Percentiles rank a stretch among this genome's conserved stretches.
These are phyloP conservation scores for Sebastes taczanowskii DNA, from an alignment of 2,797 vertebrate species.

Conservation along the genomic window DNA sequence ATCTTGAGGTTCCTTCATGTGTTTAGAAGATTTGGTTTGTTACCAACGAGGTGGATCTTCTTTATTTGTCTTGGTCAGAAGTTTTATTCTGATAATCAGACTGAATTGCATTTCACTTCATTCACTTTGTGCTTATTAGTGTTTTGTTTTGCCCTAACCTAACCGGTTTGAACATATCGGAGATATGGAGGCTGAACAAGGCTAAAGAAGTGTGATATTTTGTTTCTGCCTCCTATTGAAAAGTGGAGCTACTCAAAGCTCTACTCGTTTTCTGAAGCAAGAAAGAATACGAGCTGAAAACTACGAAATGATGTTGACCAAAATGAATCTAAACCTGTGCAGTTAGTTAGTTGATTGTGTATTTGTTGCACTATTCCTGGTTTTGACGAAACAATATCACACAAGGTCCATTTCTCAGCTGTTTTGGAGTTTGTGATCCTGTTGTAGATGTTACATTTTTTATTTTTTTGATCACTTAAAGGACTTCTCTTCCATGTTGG, in stretches of 20 bases:
- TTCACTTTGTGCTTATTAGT: neutral
- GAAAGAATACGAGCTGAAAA: neutral
- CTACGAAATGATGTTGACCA: neutral
- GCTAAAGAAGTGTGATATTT: too few relatives aligned
- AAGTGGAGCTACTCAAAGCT: too few relatives aligned
- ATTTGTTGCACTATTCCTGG: too few relatives aligned
- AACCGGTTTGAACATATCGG: neutral
- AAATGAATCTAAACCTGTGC: neutral
- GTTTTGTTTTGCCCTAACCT: neutral
- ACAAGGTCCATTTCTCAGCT: neutral
- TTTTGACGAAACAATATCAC: too few relatives aligned
- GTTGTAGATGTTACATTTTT: neutral
- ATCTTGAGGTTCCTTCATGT: neutral
- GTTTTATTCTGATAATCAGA: neutral
- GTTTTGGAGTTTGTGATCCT: neutral
- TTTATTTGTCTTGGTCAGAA: neutral
- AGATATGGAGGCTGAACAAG: neutral
- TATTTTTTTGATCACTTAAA: neutral
- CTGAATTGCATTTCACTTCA: neutral
- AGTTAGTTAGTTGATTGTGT: accelerated
- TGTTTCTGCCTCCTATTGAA: too few relatives aligned
- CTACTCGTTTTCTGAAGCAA: neutral
- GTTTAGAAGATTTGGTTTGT: neutral
- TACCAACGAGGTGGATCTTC: neutral
- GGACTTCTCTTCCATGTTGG: neutral